phyloP scores from a whole-genome alignment of 2,888 invertebrate genomes.

The Pristionchus arcanus region DNA sequence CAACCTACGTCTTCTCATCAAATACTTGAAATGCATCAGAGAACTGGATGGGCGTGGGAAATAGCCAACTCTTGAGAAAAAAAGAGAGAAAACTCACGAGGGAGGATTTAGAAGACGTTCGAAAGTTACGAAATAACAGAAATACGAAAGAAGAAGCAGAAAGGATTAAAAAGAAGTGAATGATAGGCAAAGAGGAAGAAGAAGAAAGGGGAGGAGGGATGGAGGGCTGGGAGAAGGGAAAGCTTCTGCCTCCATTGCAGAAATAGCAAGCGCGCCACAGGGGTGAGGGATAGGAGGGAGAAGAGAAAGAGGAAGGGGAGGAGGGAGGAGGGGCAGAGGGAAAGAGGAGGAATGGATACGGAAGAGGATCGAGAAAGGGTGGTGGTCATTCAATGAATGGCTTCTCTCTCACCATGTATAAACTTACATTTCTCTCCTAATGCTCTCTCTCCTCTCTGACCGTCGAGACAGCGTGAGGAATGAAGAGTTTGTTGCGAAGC shows the following conservation, averaged over 20 bases:
- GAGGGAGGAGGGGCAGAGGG: not conserved
- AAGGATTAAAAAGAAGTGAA: conserved; percentile 3
- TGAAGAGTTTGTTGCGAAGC: too few species aligned
- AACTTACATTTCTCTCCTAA: not conserved
- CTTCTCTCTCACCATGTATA: not conserved
- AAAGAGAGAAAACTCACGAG: not conserved
- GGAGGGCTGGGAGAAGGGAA: conserved; percentile 1
- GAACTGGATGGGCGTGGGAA: conserved; percentile 20
- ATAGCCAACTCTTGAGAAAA: not conserved
- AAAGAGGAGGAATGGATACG: conserved; percentile 1
- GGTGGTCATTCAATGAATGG: conserved; percentile 20
- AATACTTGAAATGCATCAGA: conserved; percentile 29
- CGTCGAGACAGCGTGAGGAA: too few species aligned
- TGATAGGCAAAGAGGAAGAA: conserved; percentile 23
- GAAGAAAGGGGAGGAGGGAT: not conserved
- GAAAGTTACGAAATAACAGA: not conserved
- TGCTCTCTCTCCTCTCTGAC: not conserved
- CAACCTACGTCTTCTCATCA: not conserved
- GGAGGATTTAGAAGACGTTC: not conserved
- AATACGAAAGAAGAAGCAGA: not conserved
- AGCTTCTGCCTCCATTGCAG: conserved; percentile 43
- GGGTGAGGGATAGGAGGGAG: not conserved
- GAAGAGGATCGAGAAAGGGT: conserved; percentile 16
- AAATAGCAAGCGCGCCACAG: conserved; percentile 45
- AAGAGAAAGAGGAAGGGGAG: not conserved